phyloP scores from a whole-genome alignment of 2,113 vertebrate species.

The Callospermophilus lateralis region DNA sequence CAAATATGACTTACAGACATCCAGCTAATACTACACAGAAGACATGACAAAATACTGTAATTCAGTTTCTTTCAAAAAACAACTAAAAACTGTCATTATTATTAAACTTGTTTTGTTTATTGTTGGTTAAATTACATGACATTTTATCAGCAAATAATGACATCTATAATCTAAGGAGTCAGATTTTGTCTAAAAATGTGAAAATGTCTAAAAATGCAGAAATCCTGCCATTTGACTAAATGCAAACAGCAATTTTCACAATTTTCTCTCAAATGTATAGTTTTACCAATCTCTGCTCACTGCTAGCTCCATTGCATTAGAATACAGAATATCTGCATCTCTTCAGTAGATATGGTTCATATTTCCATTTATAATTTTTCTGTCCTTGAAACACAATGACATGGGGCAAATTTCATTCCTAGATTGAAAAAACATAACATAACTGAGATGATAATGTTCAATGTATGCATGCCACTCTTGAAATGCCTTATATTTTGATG shows the following conservation, averaged over 20 bases:
- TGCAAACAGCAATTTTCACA: background rate
- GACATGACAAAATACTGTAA: background rate
- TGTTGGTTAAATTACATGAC: background rate
- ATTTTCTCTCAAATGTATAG: background rate
- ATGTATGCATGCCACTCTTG: background rate
- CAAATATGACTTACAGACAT: background rate
- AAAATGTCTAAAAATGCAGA: background rate
- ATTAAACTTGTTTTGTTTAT: background rate
- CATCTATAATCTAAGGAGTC: background rate
- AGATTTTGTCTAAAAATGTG: background rate
- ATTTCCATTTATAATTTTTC: background rate
- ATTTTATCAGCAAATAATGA: constrained; percentile 18
- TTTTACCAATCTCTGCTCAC: background rate
- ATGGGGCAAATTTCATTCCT: background rate
- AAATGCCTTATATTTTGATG: background rate
- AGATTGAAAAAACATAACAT: background rate
- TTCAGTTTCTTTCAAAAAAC: background rate
- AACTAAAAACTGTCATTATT: background rate
- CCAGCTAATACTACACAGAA: background rate
- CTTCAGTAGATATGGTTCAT: background rate
- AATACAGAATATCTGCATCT: background rate
- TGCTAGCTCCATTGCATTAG: background rate
- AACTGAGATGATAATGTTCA: background rate
- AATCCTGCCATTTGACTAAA: background rate
- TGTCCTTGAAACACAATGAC: background rate